A percentile compares a stretch with the other conserved stretches of the same genome.
These are phyloP conservation scores for Potamilus streckersoni DNA, from an alignment of 1,140 invertebrate species.

Conservation along the genomic window DNA sequence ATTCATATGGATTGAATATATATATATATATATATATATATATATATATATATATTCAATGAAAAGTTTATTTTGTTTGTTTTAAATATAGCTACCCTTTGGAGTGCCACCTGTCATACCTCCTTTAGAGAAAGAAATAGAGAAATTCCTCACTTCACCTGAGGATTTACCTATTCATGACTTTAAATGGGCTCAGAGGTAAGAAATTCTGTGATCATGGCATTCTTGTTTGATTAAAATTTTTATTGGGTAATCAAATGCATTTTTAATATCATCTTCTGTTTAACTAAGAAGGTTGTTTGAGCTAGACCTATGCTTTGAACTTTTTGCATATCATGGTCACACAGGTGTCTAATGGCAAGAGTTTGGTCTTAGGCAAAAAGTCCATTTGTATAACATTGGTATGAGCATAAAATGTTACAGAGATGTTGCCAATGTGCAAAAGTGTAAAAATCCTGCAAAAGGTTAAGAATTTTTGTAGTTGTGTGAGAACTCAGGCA, in stretches of 20 bases:
- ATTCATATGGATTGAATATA: background rate
- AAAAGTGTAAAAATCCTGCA: too few species aligned
- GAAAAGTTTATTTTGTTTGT: slow-evolving; percentile 1
- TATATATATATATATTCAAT: background rate
- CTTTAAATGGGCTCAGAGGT: slow-evolving; percentile 69
- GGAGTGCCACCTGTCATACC: slow-evolving; percentile 73
- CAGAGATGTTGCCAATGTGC: too few species aligned
- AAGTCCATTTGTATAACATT: too few species aligned
- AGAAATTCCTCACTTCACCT: slow-evolving; percentile 73
- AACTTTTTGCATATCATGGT: background rate
- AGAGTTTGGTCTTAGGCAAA: background rate
- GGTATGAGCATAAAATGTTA: too few species aligned
- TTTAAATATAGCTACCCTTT: slow-evolving; percentile 64
- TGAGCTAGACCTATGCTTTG: background rate
- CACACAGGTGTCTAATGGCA: background rate
- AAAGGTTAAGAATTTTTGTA: too few species aligned
- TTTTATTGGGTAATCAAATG: background rate
- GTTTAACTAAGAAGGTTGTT: background rate
- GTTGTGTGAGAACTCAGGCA: too few species aligned
- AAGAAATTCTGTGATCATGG: slow-evolving; percentile 15
- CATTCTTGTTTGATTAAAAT: background rate
- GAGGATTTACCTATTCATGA: slow-evolving; percentile 77
- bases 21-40: background rate
- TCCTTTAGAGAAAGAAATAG: slow-evolving; percentile 72
- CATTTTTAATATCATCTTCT: background rate